A percentile compares a stretch with the other conserved stretches of the same genome.
These are phyloP conservation scores for Dromaius novaehollandiae DNA, from an alignment of 2,113 vertebrate species.

Conservation along the genomic window DNA sequence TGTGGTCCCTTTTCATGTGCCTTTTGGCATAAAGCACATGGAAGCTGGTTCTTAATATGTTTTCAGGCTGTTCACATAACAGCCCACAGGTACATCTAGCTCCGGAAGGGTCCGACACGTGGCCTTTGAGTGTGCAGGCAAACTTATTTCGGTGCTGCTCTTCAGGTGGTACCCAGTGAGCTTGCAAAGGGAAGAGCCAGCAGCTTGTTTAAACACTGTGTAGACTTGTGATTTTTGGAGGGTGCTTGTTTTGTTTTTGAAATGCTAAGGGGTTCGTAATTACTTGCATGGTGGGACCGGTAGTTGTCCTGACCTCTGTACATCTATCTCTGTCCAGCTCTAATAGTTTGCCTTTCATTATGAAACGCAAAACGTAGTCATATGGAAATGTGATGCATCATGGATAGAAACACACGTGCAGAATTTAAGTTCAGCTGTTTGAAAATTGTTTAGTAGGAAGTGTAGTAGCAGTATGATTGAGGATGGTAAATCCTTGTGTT, in stretches of 20 bases:
- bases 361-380: not conserved
- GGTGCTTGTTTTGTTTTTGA: not conserved
- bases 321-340: not conserved
- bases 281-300: not conserved
- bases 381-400: not conserved
- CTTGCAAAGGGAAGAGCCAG: not conserved
- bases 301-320: not conserved
- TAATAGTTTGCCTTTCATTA: not conserved
- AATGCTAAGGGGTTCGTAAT: not conserved
- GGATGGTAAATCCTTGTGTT: not conserved
- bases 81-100: not conserved
- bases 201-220: not conserved
- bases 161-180: not conserved
- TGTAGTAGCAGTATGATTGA: not conserved
- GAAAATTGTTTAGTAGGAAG: not conserved
- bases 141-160: not conserved
- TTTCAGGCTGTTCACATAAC: not conserved
- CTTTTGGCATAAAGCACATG: not conserved
- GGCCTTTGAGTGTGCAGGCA: not conserved
- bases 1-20: not conserved
- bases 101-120: not conserved
- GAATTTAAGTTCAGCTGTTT: not conserved
- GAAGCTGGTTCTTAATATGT: not conserved
- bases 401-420: not conserved
- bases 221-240: not conserved